Evolutionary conservation across 2,888 invertebrate species (phyloP), one percentile per base, ranked within the genome.

Genomic region (Pherbina coryleti): DNA sequence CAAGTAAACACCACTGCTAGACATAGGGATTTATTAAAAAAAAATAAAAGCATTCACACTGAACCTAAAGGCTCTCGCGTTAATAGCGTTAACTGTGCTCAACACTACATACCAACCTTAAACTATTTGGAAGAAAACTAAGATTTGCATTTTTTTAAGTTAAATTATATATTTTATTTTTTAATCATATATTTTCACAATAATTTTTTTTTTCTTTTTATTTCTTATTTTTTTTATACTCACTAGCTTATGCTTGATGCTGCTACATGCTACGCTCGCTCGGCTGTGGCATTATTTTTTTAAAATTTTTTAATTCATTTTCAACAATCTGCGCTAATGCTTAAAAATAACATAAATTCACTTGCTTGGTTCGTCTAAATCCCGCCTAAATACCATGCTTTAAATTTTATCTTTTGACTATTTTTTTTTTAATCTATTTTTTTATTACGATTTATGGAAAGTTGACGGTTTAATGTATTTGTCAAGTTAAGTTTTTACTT

Each of bases 261-360:
- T 44, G 17, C 31, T 74, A 25, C 34, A 5, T 19, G 3, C n/a
- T 37, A 17, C 25, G 53, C 28, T 34, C 25, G 53, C 28, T 34
- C 19, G 8, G 19, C 37, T 34, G 22, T 37, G 3, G 19, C 34
- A 17, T 60, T 49, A 17, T 60, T 49, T 37, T 34, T 57, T 37
- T 44, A 19, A 14, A 37, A 17, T 34, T 60, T 51, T 72, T 19
- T 66, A 51, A 66, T 19, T 49, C 53, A 22, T 69, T 69, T 69
- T 67, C 9, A 75, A 67, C 25, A 55, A 66, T 69, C 69, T 69
- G 57, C 31, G 49, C 69, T 76, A 69, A 60, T 28, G 69, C 69
- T n/a, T 69, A 76, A 66, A 75, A 69, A 60, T 76, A 70, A 69
- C 57, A 49, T 69, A 76, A 75, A 75, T 75, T 75, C 74, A 31